Conservation (phyloP, 2,888 invertebrate genomes). For the Dryococelus australis region DNA sequence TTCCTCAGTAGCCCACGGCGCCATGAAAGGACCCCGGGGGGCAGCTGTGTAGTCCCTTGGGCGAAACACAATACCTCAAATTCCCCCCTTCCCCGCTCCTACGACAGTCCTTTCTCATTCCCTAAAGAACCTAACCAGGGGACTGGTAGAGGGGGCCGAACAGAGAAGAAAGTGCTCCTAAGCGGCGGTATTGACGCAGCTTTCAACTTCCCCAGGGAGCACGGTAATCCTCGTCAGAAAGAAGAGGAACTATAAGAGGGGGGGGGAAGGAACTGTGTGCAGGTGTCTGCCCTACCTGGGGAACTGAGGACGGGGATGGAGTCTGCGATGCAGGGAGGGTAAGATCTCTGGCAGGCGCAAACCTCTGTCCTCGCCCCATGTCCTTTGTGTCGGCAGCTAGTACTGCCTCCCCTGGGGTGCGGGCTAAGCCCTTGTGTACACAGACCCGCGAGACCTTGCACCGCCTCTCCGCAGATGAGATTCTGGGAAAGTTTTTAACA, state of each 20-base stretch:
- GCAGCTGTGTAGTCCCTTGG: background rate
- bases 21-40: background rate
- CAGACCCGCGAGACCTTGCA: background rate
- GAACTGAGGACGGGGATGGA: background rate
- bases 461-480: background rate
- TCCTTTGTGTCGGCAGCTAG: background rate
- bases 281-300: background rate
- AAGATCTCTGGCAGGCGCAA: background rate
- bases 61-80: background rate
- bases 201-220: background rate
- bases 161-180: background rate
- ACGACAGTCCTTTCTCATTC: too few relatives aligned
- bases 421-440: background rate
- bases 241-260: background rate
- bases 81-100: background rate
- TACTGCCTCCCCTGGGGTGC: background rate
- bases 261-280: background rate
- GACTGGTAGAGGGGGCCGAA: background rate
- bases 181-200: constrained; percentile 16
- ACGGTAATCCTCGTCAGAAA: background rate
- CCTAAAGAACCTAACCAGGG: background rate
- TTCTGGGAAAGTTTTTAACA: background rate
- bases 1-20: background rate
- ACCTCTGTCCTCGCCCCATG: background rate
- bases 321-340: too few relatives aligned